Percentiles rank a stretch among this genome's conserved stretches.
Evolutionary conservation across 2,797 vertebrate species (phyloP).

Genomic region (Oceanodroma leucorhoa): DNA sequence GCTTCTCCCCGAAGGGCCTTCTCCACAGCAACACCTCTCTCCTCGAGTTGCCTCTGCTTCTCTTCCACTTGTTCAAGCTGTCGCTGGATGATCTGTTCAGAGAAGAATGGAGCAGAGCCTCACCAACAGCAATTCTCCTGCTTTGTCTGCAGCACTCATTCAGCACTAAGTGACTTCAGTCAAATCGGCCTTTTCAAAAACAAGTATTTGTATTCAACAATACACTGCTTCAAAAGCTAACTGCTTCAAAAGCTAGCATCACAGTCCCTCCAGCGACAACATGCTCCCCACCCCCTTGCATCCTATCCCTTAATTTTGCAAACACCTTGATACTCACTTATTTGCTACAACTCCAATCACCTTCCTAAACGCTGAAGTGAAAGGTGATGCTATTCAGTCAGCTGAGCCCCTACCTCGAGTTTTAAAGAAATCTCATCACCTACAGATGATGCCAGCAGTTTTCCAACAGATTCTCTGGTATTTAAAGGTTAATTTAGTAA

Average conservation of each 20-base stretch:
- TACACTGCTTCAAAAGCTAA: not conserved
- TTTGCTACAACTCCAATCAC: not conserved
- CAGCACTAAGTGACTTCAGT: not conserved
- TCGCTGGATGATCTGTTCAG: slow-evolving; percentile 93
- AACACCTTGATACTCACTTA: not conserved
- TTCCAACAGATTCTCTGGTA: not conserved
- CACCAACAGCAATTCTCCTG: not conserved
- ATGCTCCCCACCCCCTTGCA: not conserved
- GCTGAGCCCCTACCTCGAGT: not conserved
- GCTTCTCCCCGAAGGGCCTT: slow-evolving; percentile 97
- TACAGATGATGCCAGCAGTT: not conserved
- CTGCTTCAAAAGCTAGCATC: not conserved
- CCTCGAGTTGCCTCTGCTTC: slow-evolving; percentile 96
- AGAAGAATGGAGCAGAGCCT: not conserved
- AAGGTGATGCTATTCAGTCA: not conserved
- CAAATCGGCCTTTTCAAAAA: not conserved
- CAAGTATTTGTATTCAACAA: not conserved
- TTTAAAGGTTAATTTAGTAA: not conserved
- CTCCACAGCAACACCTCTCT: slow-evolving; percentile 95
- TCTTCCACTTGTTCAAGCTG: slow-evolving; percentile 98
- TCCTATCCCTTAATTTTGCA: not conserved
- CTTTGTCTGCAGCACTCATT: not conserved
- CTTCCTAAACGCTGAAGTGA: not conserved
- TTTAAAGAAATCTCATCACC: not conserved
- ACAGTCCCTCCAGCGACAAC: not conserved